Conservation (phyloP, 1,140 invertebrate genomes). For the Oscheius sp. region DNA sequence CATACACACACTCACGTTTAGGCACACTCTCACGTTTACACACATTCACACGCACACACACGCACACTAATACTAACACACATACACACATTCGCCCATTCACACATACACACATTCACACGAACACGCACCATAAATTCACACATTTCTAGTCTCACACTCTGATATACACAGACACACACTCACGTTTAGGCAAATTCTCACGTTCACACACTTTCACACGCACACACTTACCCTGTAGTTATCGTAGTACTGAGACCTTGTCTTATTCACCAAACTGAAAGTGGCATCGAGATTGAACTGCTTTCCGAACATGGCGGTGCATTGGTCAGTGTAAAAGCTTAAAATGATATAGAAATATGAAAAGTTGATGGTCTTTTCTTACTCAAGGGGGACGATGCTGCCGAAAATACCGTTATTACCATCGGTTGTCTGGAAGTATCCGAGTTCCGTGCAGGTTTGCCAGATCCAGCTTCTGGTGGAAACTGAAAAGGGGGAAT, state of each 20-base stretch:
- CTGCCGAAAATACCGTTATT: conserved; percentile 37
- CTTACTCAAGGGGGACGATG: conserved; percentile 33
- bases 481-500: neutral
- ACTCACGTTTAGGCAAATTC: too few relatives aligned
- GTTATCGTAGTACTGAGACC: conserved; percentile 65
- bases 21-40: too few relatives aligned
- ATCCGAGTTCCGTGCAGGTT: conserved; percentile 90
- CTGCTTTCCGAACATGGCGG: conserved; percentile 74
- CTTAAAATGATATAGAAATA: conserved; percentile 62
- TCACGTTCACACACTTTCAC: too few relatives aligned
- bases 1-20: too few relatives aligned
- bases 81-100: too few relatives aligned
- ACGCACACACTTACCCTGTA: neutral
- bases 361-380: neutral
- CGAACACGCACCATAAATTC: too few relatives aligned
- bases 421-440: conserved; percentile 79
- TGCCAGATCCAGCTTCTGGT: conserved; percentile 82
- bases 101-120: too few relatives aligned
- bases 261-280: conserved; percentile 56
- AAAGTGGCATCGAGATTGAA: conserved; percentile 73
- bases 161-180: too few relatives aligned
- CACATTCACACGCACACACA: too few relatives aligned
- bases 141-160: too few relatives aligned
- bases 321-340: conserved; percentile 75
- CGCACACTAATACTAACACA: too few relatives aligned